phyloP scores from a whole-genome alignment of 2,888 invertebrate species.

The Linnaemya tessellans region DNA sequence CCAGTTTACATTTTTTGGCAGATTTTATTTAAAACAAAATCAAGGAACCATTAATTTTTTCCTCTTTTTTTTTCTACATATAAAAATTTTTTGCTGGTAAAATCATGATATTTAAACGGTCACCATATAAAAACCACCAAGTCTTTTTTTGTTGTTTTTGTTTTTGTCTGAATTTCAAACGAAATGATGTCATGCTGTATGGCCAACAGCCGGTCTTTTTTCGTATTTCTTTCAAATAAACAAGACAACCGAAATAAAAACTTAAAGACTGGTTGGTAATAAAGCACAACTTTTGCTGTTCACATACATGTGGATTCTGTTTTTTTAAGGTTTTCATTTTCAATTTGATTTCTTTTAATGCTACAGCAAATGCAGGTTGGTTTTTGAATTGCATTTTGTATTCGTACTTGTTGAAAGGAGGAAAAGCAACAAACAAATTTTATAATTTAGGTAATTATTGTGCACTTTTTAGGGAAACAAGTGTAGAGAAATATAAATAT shows the following conservation, averaged over 20 bases:
- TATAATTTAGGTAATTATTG: conserved; percentile 38
- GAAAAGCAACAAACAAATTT: conserved; percentile 12
- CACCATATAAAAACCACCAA: conserved; percentile 35
- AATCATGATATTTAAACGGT: conserved; percentile 65
- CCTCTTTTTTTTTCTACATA: neutral
- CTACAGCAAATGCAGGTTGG: conserved; percentile 51
- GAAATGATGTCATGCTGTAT: conserved; percentile 72
- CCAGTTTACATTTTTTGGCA: conserved; percentile 56
- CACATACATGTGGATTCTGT: conserved; percentile 28
- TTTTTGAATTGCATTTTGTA: conserved; percentile 22
- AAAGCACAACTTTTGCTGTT: conserved; percentile 44
- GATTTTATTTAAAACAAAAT: conserved; percentile 36
- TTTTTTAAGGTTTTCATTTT: conserved; percentile 64
- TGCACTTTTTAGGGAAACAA: conserved; percentile 24
- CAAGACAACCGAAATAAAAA: conserved; percentile 42
- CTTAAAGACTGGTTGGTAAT: conserved; percentile 60
- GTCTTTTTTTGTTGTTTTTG: conserved; percentile 1
- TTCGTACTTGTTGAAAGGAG: conserved; percentile 52
- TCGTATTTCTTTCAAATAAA: conserved; percentile 41
- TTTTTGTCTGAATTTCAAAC: conserved; percentile 67
- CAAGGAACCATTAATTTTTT: conserved; percentile 35
- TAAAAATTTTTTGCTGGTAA: conserved; percentile 28
- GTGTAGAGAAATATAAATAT: conserved; percentile 2
- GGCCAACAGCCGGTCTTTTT: conserved; percentile 66
- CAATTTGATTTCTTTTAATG: conserved; percentile 40